These are phyloP conservation scores for Labeo calbasu DNA, from an alignment of 2,797 vertebrate genomes.

Conservation along the genomic window DNA sequence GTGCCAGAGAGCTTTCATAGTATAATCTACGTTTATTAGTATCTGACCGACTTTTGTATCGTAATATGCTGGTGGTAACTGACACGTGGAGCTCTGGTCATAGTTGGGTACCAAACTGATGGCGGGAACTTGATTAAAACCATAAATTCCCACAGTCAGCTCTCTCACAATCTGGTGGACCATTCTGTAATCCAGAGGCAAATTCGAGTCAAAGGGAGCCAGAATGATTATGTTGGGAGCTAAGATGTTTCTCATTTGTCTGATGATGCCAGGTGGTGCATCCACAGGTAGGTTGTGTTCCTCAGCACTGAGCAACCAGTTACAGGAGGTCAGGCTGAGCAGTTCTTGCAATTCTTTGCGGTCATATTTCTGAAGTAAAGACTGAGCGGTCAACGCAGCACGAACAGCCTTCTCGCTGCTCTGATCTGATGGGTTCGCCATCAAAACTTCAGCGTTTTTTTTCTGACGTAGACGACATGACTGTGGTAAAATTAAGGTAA, in stretches of 20 bases:
- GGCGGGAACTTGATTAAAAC: slow-evolving; percentile 77
- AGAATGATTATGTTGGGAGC: slow-evolving; percentile 68
- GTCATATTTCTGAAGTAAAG: slow-evolving; percentile 76
- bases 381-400: slow-evolving; percentile 69
- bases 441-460: not conserved
- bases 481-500: not conserved
- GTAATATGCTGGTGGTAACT: slow-evolving; percentile 75
- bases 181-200: slow-evolving; percentile 72
- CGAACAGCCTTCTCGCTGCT: slow-evolving; percentile 64
- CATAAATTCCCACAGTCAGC: slow-evolving; percentile 75
- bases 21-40: slow-evolving; percentile 74
- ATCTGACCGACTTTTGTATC: slow-evolving; percentile 76
- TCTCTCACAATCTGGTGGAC: slow-evolving; percentile 79
- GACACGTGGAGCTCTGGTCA: slow-evolving; percentile 75
- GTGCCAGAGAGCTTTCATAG: slow-evolving; percentile 79
- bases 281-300: slow-evolving; percentile 63
- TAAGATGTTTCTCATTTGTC: slow-evolving; percentile 69
- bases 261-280: slow-evolving; percentile 70
- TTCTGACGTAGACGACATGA: not conserved
- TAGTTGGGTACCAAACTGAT: slow-evolving; percentile 74
- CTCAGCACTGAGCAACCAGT: slow-evolving; percentile 72
- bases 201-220: slow-evolving; percentile 67
- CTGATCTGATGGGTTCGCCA: slow-evolving; percentile 47
- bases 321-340: slow-evolving; percentile 65
- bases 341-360: slow-evolving; percentile 74